Base-by-base conservation (phyloP, 2,113 vertebrate species). In the Crocuta crocuta region DNA sequence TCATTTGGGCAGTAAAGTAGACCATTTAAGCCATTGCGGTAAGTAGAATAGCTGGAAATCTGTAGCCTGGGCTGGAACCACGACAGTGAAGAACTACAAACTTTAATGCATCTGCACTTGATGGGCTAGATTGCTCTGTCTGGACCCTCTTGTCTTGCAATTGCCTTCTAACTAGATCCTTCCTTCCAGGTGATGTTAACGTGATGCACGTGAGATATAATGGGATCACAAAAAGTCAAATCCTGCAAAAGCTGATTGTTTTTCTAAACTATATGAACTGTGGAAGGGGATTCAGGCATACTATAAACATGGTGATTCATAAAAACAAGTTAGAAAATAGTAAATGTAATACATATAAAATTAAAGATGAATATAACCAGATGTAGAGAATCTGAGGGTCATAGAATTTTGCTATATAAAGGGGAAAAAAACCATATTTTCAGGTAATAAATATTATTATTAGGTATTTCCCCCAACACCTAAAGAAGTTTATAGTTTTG, bases 391-490 rank as follows among this genome's bases (percentile, higher is more conserved):
- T 92, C 43, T 86, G 45, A 84, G 53, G 24, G 23, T 73, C 95
- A 94, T 50, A 96, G 78, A 95, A 94, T 91, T 96, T 95, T 78
- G 65, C 21, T 91, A 58, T 31, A 28, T 24, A 6, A 26, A 76
- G 58, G 84, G 35, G 10, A 3, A 39, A 74, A 83, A 83, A 90
- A 48, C 2, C 2, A 45, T 95, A 28, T 90, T 70, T 95, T 97
- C 23, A 92, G 89, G 92, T 97, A 17, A 24, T 90, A 80, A 98
- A 78, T 71, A 90, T 96, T 96, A 73, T 78, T 58, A 79, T 90
- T 97, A 97, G 82, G 13, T 93, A 93, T 97, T 98, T 48, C 93
- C 88, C 97, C 91, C 91, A 87, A 48, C 97, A 98, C 7, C n/a
- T 89, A 96, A 93, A 85, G 92, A 98, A 97, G 86, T 96, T 98